phyloP scores from a whole-genome alignment of 1,140 invertebrate species.

The Cardiocondyla obscurior region DNA sequence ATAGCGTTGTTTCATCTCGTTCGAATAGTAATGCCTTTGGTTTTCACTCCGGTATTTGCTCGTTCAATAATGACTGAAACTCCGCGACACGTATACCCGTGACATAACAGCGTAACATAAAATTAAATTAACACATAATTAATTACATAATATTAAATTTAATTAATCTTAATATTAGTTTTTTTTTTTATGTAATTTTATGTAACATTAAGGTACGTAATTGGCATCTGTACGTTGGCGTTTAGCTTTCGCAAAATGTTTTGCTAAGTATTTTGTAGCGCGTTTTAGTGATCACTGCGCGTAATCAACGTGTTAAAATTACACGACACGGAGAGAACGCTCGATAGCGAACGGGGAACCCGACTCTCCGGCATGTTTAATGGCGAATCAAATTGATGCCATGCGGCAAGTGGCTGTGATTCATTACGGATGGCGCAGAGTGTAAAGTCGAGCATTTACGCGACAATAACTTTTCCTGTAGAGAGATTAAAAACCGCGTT shows the following conservation, averaged over 20 bases:
- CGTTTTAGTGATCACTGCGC: too few species aligned
- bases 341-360: background rate
- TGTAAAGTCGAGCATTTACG: constrained; percentile 21
- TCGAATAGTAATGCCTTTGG: background rate
- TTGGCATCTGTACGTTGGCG: too few species aligned
- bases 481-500: background rate
- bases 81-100: too few species aligned
- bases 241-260: background rate
- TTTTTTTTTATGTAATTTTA: too few species aligned
- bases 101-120: too few species aligned
- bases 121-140: too few species aligned
- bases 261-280: background rate
- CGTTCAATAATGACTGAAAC: too few species aligned
- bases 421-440: constrained; percentile 9
- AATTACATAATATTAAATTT: too few species aligned
- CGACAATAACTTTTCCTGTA: background rate
- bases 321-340: background rate
- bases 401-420: background rate
- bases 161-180: too few species aligned
- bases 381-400: background rate
- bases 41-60: background rate
- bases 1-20: background rate
- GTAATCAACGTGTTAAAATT: background rate
- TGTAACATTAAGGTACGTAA: too few species aligned
- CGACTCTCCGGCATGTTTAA: background rate